Evolutionary conservation across 2,888 invertebrate species (phyloP), one percentile per base, ranked within the genome.

Genomic region (Graphium colonna): DNA sequence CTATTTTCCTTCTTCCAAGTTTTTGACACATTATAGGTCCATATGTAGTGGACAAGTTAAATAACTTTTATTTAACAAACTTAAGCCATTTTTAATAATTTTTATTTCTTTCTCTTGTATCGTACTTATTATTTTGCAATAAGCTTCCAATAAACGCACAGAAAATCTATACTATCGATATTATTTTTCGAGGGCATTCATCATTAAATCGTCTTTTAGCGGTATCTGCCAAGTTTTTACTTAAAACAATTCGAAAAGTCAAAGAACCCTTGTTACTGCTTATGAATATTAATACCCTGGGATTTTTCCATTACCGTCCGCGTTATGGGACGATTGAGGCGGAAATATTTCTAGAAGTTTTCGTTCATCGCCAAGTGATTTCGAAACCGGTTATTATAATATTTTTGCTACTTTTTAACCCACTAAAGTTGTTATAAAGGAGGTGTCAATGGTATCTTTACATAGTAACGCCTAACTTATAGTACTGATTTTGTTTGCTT

Each of bases 251-350:
- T 60, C 58, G 58, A 62, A 59, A 59, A 67, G 66, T 61, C 65
- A 63, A 65, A 63, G 63, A 65, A 54, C 54, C 45, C 54, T 44
- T 63, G 61, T 65, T 66, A 68, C 68, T 63, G 60, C 72, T 73
- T 75, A 79, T 79, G 77, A 79, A 80, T 79, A 79, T 78, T 77
- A 77, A 79, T 75, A 74, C 59, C 55, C 58, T 39, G 66, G 72
- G 71, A 76, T 76, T 77, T 78, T 79, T 76, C 79, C 77, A 79
- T 78, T 77, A 77, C 73, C 71, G 51, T 44, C 50, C 51, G 52
- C 59, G 55, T 51, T 43, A 28, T 41, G 49, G 67, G 69, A 71
- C 68, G 69, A 67, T 68, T 69, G 68, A 55, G 62, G 60, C 62
- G 74, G 74, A 78, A 75, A 77, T 69, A 77, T 76, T 76, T 74